Base-by-base conservation (phyloP, 2,113 vertebrate species). In the Gymnogyps californianus region DNA sequence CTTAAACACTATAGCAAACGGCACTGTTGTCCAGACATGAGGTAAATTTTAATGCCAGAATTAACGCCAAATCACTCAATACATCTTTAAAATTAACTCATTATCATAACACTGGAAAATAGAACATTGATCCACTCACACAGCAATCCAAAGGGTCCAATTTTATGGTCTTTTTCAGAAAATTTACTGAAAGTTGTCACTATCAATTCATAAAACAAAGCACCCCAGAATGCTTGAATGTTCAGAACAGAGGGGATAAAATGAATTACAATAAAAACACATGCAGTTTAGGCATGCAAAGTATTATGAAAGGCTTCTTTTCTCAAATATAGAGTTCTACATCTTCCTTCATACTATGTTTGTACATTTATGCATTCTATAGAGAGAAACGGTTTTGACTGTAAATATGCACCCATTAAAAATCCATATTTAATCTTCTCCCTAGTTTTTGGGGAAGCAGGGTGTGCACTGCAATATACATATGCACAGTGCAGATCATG, bases 61-160 rank as follows among this genome's bases (percentile, higher is more conserved):
- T 96, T 96, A 97, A 95, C 1, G 18, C 69, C 89, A 93, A 95
- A 94, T 92, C 95, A 93, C 67, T 96, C 93, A 89, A 96, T 97
- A 94, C 38, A 79, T 96, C 93, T 97, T 93, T 82, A 94, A 95
- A 98, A 96, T 94, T 89, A 97, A 94, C 92, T 96, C 90, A 93
- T 97, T 97, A 95, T 96, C 95, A 92, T 97, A 98, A 94, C 66
- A 2, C 84, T 97, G 90, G 95, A 97, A 97, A 96, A 97, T 83
- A 95, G 96, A 96, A 82, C 93, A 96, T 96, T 96, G 97, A 96
- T 97, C 95, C 87, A 91, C 90, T 92, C 84, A 77, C 69, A 87
- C 49, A 85, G 76, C 78, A 72, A 95, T 93, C 83, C 84, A 77
- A 94, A 86, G 65, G 70, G 72, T 62, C 92, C 75, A 44, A 79